phyloP scores from a whole-genome alignment of 1,140 invertebrate genomes.

The Brachionus plicatilis region DNA sequence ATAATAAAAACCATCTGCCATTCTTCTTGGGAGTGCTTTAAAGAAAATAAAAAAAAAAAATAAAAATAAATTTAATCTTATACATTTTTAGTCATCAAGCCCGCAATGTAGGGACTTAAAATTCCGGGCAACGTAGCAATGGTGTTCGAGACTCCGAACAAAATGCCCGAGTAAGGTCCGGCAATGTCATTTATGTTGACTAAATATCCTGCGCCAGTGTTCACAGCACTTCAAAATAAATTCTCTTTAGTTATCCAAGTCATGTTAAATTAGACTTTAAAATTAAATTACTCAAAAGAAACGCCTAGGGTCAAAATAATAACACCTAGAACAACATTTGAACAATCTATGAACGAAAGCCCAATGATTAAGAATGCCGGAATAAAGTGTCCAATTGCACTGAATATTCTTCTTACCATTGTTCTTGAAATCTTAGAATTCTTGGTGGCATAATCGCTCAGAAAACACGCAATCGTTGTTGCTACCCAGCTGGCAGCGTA shows the following conservation, averaged over 20 bases:
- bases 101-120: constrained; percentile 55
- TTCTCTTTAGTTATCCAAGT: background rate
- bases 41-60: background rate
- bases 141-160: constrained; percentile 80
- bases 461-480: background rate
- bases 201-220: constrained; percentile 37
- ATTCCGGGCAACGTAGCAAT: constrained; percentile 81
- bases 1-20: constrained; percentile 22
- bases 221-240: background rate
- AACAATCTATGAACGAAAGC: background rate
- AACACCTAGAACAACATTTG: background rate
- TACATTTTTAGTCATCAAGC: constrained; percentile 36
- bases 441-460: background rate
- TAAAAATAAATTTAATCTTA: constrained; percentile 47
- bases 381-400: background rate
- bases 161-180: constrained; percentile 61
- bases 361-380: constrained; percentile 14
- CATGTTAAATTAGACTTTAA: background rate
- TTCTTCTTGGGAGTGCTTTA: background rate
- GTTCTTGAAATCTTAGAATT: background rate
- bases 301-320: constrained; percentile 27
- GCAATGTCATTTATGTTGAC: constrained; percentile 43
- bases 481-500: constrained; percentile 20
- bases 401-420: constrained; percentile 19
- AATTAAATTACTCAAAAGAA: constrained; percentile 13